Conservation (phyloP, 92 coral and sea anemone species). For the Porites rus region DNA sequence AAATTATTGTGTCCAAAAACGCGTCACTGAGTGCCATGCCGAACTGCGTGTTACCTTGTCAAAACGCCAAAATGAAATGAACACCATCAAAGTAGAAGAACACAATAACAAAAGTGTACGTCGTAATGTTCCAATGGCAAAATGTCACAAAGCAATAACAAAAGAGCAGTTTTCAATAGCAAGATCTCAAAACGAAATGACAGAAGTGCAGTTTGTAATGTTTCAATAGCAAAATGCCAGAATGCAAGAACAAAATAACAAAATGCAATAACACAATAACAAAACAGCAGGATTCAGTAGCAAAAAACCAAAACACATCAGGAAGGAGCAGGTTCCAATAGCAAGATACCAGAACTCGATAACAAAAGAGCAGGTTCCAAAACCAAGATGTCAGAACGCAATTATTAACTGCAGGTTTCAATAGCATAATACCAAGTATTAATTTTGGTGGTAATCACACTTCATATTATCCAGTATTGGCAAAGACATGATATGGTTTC, state of each 20-base stretch:
- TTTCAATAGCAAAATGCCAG: constrained; percentile 19
- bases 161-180: constrained; percentile 13
- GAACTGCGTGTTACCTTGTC: too few species aligned
- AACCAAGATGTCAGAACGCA: too few species aligned
- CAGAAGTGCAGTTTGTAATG: constrained; percentile 16
- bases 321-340: too few species aligned
- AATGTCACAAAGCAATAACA: too few species aligned
- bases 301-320: not conserved
- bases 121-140: too few species aligned
- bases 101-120: too few species aligned
- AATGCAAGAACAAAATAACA: not conserved
- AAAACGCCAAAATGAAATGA: too few species aligned
- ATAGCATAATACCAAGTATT: constrained; percentile 31
- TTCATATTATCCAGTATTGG: constrained; percentile 4
- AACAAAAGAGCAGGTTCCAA: constrained; percentile 10
- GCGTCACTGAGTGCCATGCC: too few species aligned
- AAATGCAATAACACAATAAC: not conserved
- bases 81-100: too few species aligned
- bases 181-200: constrained; percentile 15
- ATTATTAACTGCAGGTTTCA: not conserved
- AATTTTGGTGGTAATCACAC: constrained; percentile 59
- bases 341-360: not conserved
- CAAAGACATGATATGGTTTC: too few species aligned
- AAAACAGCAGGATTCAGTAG: constrained; percentile 9
- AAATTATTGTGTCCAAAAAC: not conserved